phyloP scores from a whole-genome alignment of 2,113 vertebrate species.

The Typhlomys cinereus region DNA sequence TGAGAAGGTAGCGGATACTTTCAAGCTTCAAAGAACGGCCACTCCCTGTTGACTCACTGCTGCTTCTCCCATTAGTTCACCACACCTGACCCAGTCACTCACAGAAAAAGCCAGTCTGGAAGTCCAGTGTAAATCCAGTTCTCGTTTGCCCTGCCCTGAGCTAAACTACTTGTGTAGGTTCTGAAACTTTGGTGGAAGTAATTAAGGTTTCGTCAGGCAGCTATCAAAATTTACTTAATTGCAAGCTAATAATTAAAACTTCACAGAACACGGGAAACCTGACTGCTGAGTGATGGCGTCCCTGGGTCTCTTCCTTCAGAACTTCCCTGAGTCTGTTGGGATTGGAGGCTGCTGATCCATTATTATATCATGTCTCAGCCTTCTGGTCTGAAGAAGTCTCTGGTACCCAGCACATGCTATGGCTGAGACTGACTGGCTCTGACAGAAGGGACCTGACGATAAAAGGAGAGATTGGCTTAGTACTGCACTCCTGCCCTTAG shows the following conservation, averaged over 20 bases:
- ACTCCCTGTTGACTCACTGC: neutral
- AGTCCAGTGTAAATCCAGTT: neutral
- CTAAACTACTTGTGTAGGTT: neutral
- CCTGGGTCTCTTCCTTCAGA: neutral
- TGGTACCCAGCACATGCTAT: neutral
- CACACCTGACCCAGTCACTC: fast-evolving
- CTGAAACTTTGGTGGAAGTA: fast-evolving
- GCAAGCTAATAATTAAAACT: conserved; percentile 46
- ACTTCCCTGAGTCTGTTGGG: neutral
- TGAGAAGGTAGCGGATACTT: neutral
- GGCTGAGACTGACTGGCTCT: neutral
- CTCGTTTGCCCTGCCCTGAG: neutral
- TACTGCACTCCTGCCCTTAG: no score
- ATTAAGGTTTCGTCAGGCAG: conserved; percentile 38
- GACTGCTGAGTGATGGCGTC: neutral
- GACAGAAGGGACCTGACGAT: neutral
- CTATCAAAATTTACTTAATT: conserved; percentile 23
- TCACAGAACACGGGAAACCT: conserved; percentile 1
- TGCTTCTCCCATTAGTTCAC: neutral
- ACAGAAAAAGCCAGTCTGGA: neutral
- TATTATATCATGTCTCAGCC: neutral
- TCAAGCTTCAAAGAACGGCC: neutral
- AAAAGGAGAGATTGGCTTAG: neutral
- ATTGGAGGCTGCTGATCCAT: neutral
- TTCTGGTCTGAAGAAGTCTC: neutral